Evolutionary conservation across 2,113 vertebrate species (phyloP).

Genomic region (Leucosticte australis): DNA sequence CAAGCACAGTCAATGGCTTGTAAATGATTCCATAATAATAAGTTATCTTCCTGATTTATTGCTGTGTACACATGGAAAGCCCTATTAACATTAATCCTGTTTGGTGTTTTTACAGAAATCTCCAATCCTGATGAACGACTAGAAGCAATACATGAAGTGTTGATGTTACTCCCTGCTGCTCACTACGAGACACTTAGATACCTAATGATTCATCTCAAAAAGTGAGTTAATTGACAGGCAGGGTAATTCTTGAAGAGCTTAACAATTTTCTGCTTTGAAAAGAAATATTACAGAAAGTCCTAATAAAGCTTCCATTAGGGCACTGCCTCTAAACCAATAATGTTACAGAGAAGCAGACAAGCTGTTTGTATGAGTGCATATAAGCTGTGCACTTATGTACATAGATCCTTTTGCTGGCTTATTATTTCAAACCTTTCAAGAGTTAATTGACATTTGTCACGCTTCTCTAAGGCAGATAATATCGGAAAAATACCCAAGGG

Average conservation of each 20-base stretch:
- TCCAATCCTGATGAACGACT: conserved; percentile 87
- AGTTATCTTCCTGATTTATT: conserved; percentile 20
- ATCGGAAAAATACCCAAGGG: neutral
- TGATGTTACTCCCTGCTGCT: conserved; percentile 92
- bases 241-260: neutral
- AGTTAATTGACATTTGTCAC: neutral
- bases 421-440: neutral
- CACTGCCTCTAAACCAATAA: neutral
- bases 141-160: conserved; percentile 89
- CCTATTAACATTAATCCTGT: conserved; percentile 20
- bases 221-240: conserved; percentile 73
- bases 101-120: conserved; percentile 78
- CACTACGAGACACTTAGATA: conserved; percentile 95
- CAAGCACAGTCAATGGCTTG: neutral
- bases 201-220: conserved; percentile 96
- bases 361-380: neutral
- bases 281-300: neutral
- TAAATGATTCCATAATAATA: conserved; percentile 31
- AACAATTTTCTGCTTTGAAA: conserved; percentile 22
- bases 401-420: neutral
- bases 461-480: neutral
- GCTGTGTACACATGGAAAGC: conserved; percentile 8
- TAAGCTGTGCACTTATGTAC: neutral
- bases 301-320: neutral
- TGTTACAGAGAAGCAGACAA: neutral